phyloP scores from a whole-genome alignment of 1,140 invertebrate species.

The Leptonema lineaticorne region DNA sequence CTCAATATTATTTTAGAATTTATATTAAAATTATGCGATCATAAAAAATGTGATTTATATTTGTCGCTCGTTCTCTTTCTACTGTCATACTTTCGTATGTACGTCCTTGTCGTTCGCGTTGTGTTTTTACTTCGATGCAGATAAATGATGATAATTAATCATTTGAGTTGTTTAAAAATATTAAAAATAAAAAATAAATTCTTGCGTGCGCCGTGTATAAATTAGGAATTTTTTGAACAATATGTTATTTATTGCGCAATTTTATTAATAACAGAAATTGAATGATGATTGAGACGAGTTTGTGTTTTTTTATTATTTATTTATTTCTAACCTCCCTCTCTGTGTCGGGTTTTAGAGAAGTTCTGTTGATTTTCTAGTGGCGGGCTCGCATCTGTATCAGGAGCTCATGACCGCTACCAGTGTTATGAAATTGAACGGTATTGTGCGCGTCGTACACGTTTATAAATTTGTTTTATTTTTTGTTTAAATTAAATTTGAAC shows the following conservation, averaged over 20 bases:
- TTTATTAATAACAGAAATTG: neutral
- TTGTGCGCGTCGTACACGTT: neutral
- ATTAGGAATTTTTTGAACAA: neutral
- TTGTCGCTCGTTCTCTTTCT: neutral
- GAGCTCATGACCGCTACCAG: neutral
- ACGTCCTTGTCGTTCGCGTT: too few relatives aligned
- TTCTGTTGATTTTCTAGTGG: neutral
- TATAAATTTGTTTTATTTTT: too few relatives aligned
- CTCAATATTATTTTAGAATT: conserved; percentile 10
- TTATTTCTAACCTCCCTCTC: too few relatives aligned
- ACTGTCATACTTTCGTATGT: too few relatives aligned
- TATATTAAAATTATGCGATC: neutral
- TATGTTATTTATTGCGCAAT: neutral
- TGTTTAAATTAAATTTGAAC: too few relatives aligned
- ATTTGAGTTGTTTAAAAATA: too few relatives aligned
- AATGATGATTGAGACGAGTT: neutral
- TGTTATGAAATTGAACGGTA: neutral
- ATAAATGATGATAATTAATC: too few relatives aligned
- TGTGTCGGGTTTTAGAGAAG: too few relatives aligned
- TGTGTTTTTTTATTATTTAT: neutral
- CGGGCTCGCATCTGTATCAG: neutral
- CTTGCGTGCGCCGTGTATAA: too few relatives aligned
- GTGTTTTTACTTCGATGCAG: too few relatives aligned
- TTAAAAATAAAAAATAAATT: too few relatives aligned
- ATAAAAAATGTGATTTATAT: conserved; percentile 6